Percentiles rank a stretch among this genome's conserved stretches.
Evolutionary conservation across 2,113 vertebrate genomes (phyloP).

Genomic region (Mola mola): DNA sequence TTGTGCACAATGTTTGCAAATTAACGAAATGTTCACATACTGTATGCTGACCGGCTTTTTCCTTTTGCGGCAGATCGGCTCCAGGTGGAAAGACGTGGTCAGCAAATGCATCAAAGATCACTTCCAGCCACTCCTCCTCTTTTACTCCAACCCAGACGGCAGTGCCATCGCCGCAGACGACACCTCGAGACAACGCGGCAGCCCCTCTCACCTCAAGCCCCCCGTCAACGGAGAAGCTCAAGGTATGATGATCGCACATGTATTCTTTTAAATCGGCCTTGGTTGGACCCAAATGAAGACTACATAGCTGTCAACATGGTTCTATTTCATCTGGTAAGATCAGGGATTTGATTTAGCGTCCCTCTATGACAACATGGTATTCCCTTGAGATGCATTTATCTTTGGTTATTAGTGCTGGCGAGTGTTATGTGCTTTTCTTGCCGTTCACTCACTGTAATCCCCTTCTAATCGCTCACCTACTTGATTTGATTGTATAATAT

Average conservation of each 20-base stretch:
- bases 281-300: no score
- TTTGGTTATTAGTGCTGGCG: no score
- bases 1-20: no score
- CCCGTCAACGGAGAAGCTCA: constrained; percentile 77
- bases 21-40: background rate
- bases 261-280: no score
- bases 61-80: constrained; percentile 85
- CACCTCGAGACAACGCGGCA: constrained; percentile 82
- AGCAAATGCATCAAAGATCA: constrained; percentile 93
- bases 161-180: constrained; percentile 89
- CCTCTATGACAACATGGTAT: constrained; percentile 3
- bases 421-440: constrained; percentile 10
- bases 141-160: constrained; percentile 94
- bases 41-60: background rate
- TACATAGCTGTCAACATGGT: no score
- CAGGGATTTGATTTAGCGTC: no score
- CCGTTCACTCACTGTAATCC: constrained; percentile 7
- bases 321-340: no score
- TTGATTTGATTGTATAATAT: no score
- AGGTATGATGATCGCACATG: no score
- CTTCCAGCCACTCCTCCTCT: constrained; percentile 95
- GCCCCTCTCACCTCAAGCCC: constrained; percentile 82
- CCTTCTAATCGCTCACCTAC: no score
- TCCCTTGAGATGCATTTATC: no score
- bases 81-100: constrained; percentile 96